Evolutionary conservation across 2,888 invertebrate genomes (phyloP), one percentile per base, ranked within the genome.

Genomic region (Mimas tiliae): DNA sequence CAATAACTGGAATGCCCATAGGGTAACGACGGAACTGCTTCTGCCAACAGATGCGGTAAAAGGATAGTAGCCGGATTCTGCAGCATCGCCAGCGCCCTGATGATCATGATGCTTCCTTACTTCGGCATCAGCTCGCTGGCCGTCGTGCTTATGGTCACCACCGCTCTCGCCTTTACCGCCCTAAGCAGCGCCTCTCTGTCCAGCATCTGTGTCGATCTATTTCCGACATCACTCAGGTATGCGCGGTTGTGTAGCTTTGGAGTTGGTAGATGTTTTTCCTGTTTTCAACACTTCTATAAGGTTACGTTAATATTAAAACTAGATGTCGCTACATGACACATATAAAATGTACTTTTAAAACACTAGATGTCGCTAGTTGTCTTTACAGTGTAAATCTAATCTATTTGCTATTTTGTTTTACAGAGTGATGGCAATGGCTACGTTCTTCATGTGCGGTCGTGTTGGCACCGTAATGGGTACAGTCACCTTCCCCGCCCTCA

Each of bases 401-500:
- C n/a, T 19, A 66, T 45, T 2, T 27, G 27, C 1, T 27, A 27
- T 27, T 27, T 3, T 67, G 38, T 6, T 63, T 87, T 89, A 1
- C 81, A 96, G 96, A 81, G 96, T 96, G 1, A 95, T 96, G 95
- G 95, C 96, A 0, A 94, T 97, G 73, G 95, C 96, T 0, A 90
- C 95, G 6, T 95, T 95, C 47, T 94, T 97, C 93, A 96, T 96
- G 96, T 91, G 92, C 63, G 97, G 96, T 1, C 93, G 97, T 50
- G 76, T 95, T 14, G 97, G 97, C 7, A 96, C 97, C 7, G 94
- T 96, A 51, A 85, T 95, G 2, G 97, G 97, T 6, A 96, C 97
- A 72, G 86, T 97, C 58, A 80, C 95, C 3, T 97, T 97, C 78
- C 97, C 97, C 0, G 89, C 95, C 33, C 92, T 97, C 62, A 90